Base-by-base conservation (phyloP, 2,888 invertebrate species). In the Spialia ferax region DNA sequence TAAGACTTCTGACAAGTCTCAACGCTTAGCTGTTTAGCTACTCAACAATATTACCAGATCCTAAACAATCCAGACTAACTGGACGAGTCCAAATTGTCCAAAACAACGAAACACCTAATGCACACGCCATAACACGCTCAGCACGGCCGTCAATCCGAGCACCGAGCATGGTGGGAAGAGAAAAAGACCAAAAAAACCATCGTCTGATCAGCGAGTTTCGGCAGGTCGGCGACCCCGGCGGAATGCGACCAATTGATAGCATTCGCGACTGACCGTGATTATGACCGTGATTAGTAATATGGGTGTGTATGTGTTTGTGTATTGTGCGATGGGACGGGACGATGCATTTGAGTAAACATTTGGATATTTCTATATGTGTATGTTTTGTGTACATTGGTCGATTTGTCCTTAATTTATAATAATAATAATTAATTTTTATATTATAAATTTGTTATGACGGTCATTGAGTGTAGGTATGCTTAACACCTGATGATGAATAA, bases 241-340 rank as follows among this genome's bases (percentile, higher is more conserved):
- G 78, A 76, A 80, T 79, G 79, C 77, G 75, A 56, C 69, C 61
- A 61, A 67, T 67, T 67, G 55, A 61, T 67, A 61, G 20, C 61
- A 48, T 67, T 67, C 60, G 75, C 74, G 70, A 71, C 74, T 73
- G 75, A 76, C 77, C 75, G 73, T 72, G 67, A 38, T 63, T 60
- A 68, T 75, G 69, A 68, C 68, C 26, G 4, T 35, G 57, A 50
- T 64, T 55, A 50, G 20, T 50, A 13, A n/a, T n/a, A n/a, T n/a
- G n/a, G n/a, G n/a, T n/a, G n/a, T 3, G 3, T 50, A 22, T 13
- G 5, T 22, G 20, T 22, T 22, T 22, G 22, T 6, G 13, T 50
- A 13, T 22, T 50, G 22, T 6, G 8, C 22, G 50, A 50, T 22
- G 22, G 20, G 22, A 50, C 20, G 22, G 20, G 22, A 50, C 20